Evolutionary conservation across 2,888 invertebrate species (phyloP), one percentile per base, ranked within the genome.

Genomic region (Tenthredo distinguenda): DNA sequence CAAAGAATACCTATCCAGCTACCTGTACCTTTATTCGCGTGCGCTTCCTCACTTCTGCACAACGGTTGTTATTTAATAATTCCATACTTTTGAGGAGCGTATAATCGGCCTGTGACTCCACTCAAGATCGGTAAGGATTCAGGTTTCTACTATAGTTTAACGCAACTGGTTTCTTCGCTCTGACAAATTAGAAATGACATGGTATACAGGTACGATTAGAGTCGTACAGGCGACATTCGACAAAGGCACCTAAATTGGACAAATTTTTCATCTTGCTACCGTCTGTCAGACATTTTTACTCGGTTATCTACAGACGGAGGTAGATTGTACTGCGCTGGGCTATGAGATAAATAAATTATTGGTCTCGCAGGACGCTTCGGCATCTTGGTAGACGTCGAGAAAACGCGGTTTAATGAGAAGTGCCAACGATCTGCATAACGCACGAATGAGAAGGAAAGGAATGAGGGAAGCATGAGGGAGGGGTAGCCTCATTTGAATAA

Each of bases 401-500:
- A 26, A 31, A 34, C 40, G 62, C n/a, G 81, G 58, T 81, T 62
- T 81, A 81, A 81, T 71, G 83, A 83, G 83, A 71, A 83, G 71
- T 83, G 83, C 68, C 71, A 47, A 83, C 65, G 47, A 91, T 92
- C 91, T 91, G 90, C 91, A 91, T 91, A 91, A 90, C 89, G 89
- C 88, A 88, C 85, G 90, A 90, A 90, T 89, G 89, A 90, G 89
- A 89, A 87, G 89, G 87, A 88, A 89, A 90, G 83, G 89, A 91
- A 91, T 90, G 90, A 89, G 89, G 89, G 88, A 88, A 88, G 87
- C 90, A 90, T 85, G 87, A 82, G 87, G 87, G 86, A 40, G 83
- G 31, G 86, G 87, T 86, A 86, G 85, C 87, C 90, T 91, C 90
- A 91, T 91, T 91, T 91, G 89, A 91, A 92, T 91, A 90, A 88